Conservation (phyloP, 2,888 invertebrate genomes). For the Drosophila rubida region DNA sequence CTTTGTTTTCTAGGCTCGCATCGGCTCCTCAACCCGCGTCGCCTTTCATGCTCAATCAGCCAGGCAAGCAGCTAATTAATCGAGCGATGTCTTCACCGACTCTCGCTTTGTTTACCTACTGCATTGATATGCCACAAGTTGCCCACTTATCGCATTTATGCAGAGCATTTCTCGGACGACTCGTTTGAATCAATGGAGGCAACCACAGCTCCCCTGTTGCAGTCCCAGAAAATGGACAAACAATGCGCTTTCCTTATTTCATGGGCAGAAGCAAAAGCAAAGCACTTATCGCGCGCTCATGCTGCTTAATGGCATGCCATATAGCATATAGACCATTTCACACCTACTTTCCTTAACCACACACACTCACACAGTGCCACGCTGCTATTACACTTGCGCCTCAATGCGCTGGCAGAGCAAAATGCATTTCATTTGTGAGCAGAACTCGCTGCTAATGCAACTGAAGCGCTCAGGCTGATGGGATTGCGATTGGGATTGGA, state of each 20-base stretch:
- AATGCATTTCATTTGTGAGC: conserved; percentile 71
- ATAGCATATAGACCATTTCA: conserved; percentile 7
- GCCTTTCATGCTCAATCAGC: background rate
- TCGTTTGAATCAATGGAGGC: conserved; percentile 1
- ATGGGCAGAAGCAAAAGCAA: conserved; percentile 45
- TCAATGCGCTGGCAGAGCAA: conserved; percentile 63
- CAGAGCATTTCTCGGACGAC: background rate
- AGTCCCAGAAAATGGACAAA: conserved; percentile 46
- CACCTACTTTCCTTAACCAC: conserved; percentile 7
- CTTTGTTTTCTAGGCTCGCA: background rate
- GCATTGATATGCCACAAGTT: too few species aligned
- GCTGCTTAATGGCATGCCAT: conserved; percentile 48
- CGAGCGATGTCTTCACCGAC: background rate
- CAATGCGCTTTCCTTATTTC: conserved; percentile 53
- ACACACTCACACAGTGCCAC: conserved; percentile 4
- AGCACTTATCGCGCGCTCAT: conserved; percentile 64
- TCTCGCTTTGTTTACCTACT: too few species aligned
- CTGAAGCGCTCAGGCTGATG: conserved; percentile 43
- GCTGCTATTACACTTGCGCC: conserved; percentile 36
- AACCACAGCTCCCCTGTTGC: conserved; percentile 7
- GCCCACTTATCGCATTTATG: too few species aligned
- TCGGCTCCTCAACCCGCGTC: background rate
- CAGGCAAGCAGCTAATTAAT: background rate
- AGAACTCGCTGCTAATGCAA: conserved; percentile 64
- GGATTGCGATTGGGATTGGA: conserved; percentile 26